Percentiles rank a stretch among this genome's conserved stretches.
Evolutionary conservation across 1,140 invertebrate species (phyloP).

Genomic region (Heliconius melpomene): DNA sequence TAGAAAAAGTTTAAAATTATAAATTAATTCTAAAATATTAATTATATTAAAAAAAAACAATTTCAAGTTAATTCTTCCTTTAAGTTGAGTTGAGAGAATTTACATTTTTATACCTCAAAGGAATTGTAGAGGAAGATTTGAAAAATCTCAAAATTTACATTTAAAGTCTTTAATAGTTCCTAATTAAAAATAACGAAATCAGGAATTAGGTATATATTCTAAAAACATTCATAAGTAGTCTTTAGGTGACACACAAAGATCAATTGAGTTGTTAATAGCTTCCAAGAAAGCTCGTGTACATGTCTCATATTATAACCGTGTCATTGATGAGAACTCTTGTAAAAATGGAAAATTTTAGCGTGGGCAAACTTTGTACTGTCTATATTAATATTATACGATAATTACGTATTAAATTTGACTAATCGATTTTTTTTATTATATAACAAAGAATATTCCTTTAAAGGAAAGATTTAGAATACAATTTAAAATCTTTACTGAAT

Average conservation of each 20-base stretch:
- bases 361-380: background rate
- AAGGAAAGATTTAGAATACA: too few species aligned
- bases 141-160: too few species aligned
- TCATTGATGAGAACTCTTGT: background rate
- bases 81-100: too few species aligned
- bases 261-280: slow-evolving; percentile 32
- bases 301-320: background rate
- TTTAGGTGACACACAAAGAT: slow-evolving; percentile 31
- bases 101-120: too few species aligned
- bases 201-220: background rate
- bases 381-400: background rate
- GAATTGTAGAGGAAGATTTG: too few species aligned
- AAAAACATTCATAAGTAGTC: slow-evolving; percentile 11
- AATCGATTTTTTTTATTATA: too few species aligned
- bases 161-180: too few species aligned
- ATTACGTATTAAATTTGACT: background rate
- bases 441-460: too few species aligned
- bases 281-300: slow-evolving; percentile 17
- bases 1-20: background rate
- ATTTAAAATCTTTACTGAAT: too few species aligned
- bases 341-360: background rate
- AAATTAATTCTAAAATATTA: too few species aligned
- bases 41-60: too few species aligned
- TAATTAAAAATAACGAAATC: background rate
- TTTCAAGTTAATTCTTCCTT: too few species aligned